Conservation (phyloP, 2,797 vertebrate species). For the Dromococcyx pavoninus region DNA sequence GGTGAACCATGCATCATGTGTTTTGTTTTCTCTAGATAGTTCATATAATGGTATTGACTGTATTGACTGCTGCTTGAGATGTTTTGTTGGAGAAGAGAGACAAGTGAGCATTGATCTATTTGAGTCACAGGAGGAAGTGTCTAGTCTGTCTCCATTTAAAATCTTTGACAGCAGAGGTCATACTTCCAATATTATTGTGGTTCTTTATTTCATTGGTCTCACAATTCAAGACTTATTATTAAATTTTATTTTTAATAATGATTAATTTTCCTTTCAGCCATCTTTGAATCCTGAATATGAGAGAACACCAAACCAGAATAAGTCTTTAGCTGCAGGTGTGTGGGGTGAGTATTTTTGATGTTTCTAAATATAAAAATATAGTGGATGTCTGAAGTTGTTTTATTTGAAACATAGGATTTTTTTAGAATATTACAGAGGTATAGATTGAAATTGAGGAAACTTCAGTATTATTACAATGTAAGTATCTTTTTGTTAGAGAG, state of each 20-base stretch:
- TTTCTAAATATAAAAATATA: background rate
- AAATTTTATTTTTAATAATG: background rate
- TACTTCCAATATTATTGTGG: background rate
- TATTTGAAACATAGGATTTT: background rate
- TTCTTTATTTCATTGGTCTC: background rate
- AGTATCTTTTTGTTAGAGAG: background rate
- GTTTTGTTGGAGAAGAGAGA: background rate
- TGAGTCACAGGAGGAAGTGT: background rate
- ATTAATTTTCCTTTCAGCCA: conserved; percentile 70
- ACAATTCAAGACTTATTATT: background rate
- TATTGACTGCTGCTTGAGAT: background rate
- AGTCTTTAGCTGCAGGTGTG: conserved; percentile 78
- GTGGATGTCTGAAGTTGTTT: background rate
- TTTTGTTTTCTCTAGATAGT: background rate
- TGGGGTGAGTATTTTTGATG: conserved; percentile 79
- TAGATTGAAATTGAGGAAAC: background rate
- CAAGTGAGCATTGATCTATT: background rate
- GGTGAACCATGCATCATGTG: background rate
- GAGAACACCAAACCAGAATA: conserved; percentile 78
- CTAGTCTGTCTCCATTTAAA: background rate
- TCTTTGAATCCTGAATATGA: conserved; percentile 82
- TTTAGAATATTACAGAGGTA: background rate
- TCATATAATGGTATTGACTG: background rate
- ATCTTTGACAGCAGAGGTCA: background rate
- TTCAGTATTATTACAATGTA: background rate